These are phyloP conservation scores for Platycnemis pennipes DNA, from an alignment of 2,888 invertebrate species.

Conservation along the genomic window DNA sequence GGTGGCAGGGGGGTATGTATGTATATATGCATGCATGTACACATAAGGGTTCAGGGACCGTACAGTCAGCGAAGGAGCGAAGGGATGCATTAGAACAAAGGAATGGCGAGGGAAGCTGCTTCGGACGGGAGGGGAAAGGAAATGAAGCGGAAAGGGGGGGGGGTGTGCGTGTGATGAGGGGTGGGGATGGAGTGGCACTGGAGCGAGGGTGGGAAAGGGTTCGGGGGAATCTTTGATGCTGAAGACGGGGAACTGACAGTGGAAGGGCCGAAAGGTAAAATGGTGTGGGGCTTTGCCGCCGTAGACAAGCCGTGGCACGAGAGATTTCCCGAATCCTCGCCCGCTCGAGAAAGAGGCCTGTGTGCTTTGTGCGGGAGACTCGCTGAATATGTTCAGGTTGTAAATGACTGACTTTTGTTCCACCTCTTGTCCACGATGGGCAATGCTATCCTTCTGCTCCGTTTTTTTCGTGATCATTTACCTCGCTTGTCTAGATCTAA, in stretches of 20 bases:
- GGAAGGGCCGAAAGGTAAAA: constrained; percentile 17
- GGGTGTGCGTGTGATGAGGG: background rate
- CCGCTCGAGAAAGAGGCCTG: background rate
- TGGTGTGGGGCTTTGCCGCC: background rate
- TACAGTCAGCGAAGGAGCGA: background rate
- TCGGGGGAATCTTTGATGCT: constrained; percentile 56
- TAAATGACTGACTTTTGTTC: constrained; percentile 38
- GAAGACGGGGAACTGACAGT: constrained; percentile 1
- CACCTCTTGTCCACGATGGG: background rate
- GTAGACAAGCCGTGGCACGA: constrained; percentile 32
- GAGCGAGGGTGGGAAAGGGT: background rate
- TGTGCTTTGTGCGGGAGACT: background rate
- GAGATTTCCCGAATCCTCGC: background rate
- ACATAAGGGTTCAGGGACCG: constrained; percentile 38
- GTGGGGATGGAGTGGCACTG: background rate
- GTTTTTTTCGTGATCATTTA: background rate
- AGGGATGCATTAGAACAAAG: constrained; percentile 61
- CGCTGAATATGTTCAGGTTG: constrained; percentile 24
- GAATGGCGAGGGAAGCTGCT: constrained; percentile 47
- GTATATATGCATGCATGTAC: background rate
- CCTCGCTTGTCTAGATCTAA: background rate
- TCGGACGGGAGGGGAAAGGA: constrained; percentile 51
- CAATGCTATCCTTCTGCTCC: background rate
- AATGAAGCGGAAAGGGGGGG: constrained; percentile 2
- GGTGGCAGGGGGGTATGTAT: background rate